phyloP scores from a whole-genome alignment of 2,888 invertebrate species.

The Junonia oenone region DNA sequence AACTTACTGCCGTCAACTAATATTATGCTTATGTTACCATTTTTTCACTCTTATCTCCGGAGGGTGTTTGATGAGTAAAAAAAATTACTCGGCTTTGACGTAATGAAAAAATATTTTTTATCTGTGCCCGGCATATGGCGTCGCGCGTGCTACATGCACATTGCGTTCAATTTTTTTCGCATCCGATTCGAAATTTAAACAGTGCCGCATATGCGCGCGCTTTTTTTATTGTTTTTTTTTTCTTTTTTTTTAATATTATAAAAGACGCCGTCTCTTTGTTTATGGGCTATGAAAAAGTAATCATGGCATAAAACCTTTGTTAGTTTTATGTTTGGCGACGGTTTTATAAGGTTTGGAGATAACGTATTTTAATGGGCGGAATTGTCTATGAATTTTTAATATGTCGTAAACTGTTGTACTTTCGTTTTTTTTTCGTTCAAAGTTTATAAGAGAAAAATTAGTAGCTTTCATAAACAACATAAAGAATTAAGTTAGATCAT shows the following conservation, averaged over 20 bases:
- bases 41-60: constrained; percentile 65
- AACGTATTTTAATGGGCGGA: constrained; percentile 17
- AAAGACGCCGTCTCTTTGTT: constrained; percentile 44
- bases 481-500: not conserved
- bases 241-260: constrained; percentile 32
- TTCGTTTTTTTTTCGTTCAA: not conserved
- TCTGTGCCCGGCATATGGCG: constrained; percentile 56
- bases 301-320: constrained; percentile 34
- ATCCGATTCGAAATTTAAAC: constrained; percentile 75
- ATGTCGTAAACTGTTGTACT: not conserved
- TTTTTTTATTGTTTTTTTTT: constrained; percentile 47
- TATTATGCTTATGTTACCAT: constrained; percentile 76
- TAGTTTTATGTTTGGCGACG: constrained; percentile 26
- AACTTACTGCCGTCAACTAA: constrained; percentile 57
- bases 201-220: constrained; percentile 55
- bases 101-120: constrained; percentile 56
- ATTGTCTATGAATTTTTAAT: constrained; percentile 12
- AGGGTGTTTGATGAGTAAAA: constrained; percentile 61
- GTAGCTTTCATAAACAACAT: no score
- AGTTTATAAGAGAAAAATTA: not conserved
- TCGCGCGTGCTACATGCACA: constrained; percentile 70
- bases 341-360: constrained; percentile 15
- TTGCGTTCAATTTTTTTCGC: constrained; percentile 73
- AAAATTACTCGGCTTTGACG: constrained; percentile 31
- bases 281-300: constrained; percentile 36